phyloP scores from a whole-genome alignment of 2,113 vertebrate species.

The Ptilorrhoa leucosticta region DNA sequence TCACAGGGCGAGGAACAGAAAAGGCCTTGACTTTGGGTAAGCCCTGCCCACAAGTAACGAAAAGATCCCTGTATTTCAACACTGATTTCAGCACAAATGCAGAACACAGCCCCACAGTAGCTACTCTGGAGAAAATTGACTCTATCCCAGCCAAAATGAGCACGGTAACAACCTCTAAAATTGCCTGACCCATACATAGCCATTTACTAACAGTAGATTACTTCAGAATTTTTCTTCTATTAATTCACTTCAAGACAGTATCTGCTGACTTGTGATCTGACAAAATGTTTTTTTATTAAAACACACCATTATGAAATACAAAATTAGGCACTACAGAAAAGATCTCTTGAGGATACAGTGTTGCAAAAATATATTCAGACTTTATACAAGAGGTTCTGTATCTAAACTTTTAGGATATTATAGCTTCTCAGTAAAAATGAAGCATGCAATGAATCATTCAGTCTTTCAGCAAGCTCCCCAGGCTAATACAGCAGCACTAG shows the following conservation, averaged over 20 bases:
- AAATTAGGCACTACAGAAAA: neutral
- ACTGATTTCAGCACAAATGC: neutral
- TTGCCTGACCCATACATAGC: neutral
- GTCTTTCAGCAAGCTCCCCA: neutral
- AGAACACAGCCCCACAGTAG: neutral
- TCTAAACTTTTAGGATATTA: neutral
- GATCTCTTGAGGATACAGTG: neutral
- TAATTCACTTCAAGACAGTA: neutral
- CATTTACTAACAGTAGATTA: neutral
- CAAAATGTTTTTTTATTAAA: neutral
- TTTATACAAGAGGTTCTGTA: neutral
- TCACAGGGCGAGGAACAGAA: neutral
- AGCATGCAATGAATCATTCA: neutral
- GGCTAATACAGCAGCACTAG: neutral
- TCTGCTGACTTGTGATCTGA: neutral
- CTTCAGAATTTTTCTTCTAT: neutral
- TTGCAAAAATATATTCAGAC: neutral
- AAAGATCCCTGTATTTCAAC: neutral
- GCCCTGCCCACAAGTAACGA: neutral
- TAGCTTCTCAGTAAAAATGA: neutral
- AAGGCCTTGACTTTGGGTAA: neutral
- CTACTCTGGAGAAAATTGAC: neutral
- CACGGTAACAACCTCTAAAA: neutral
- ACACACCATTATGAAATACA: neutral
- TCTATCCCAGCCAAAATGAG: neutral